Conservation (phyloP, 2,888 invertebrate genomes). For the Auanema sp. region DNA sequence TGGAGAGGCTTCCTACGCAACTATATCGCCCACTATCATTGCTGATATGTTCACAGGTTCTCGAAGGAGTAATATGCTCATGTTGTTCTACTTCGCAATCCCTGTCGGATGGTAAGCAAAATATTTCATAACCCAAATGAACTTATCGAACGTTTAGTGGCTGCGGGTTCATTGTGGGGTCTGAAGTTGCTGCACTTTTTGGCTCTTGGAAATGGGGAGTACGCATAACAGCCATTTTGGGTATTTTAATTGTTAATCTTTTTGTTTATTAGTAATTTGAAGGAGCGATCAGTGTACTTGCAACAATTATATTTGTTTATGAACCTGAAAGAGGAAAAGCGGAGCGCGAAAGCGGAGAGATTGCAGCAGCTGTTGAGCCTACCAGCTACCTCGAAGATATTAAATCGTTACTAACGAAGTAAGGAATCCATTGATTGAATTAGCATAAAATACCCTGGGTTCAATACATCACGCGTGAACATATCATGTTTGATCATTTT, state of each 20-base stretch:
- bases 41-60: slow-evolving; percentile 86
- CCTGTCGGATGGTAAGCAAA: slow-evolving; percentile 72
- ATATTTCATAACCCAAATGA: background rate
- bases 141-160: slow-evolving; percentile 72
- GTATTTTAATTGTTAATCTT: slow-evolving; percentile 65
- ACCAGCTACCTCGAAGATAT: slow-evolving; percentile 50
- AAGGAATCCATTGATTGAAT: background rate
- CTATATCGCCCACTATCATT: slow-evolving; percentile 96
- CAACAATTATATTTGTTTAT: slow-evolving; percentile 51
- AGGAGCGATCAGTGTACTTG: slow-evolving; percentile 48
- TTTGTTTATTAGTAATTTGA: slow-evolving; percentile 4
- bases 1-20: slow-evolving; percentile 97
- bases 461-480: too few relatives aligned
- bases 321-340: slow-evolving; percentile 57
- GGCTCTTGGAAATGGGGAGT: slow-evolving; percentile 88
- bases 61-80: slow-evolving; percentile 84
- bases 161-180: slow-evolving; percentile 92
- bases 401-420: slow-evolving; percentile 35
- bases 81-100: slow-evolving; percentile 96
- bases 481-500: too few relatives aligned
- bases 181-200: slow-evolving; percentile 77
- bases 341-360: slow-evolving; percentile 36
- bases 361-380: slow-evolving; percentile 34
- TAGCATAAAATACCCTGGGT: too few relatives aligned
- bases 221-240: slow-evolving; percentile 83